Percentiles rank a stretch among this genome's conserved stretches.
phyloP scores from a whole-genome alignment of 2,888 invertebrate genomes.

The Hymenopus coronatus region DNA sequence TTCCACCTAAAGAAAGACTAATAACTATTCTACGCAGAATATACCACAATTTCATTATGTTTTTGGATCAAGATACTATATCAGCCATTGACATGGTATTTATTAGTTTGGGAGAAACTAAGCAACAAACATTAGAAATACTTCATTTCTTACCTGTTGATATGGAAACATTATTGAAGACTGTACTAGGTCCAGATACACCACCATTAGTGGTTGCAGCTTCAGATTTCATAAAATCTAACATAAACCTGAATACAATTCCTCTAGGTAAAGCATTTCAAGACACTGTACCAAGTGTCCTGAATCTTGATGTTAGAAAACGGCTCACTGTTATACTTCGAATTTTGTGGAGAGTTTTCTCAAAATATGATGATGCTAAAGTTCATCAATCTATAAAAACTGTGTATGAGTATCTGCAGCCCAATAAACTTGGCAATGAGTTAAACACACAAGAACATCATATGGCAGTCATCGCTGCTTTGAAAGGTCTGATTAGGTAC shows the following conservation, averaged over 20 bases:
- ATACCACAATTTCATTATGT: constrained; percentile 17
- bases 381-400: background rate
- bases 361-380: background rate
- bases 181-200: background rate
- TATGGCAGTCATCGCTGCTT: constrained; percentile 4
- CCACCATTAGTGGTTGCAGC: background rate
- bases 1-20: constrained; percentile 20
- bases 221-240: background rate
- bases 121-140: constrained; percentile 1
- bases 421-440: constrained; percentile 6
- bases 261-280: constrained; percentile 14
- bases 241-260: background rate
- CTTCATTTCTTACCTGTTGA: constrained; percentile 11
- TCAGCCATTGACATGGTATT: constrained; percentile 20
- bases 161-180: background rate
- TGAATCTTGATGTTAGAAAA: background rate
- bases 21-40: constrained; percentile 16
- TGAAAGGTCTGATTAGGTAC: background rate
- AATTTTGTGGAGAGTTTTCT: constrained; percentile 18
- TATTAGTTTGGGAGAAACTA: constrained; percentile 17
- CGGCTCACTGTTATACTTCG: constrained; percentile 11
- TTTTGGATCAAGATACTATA: constrained; percentile 8
- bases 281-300: constrained; percentile 13
- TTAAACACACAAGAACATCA: constrained; percentile 14
- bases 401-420: constrained; percentile 11